Conservation (phyloP, 2,888 invertebrate species). For the Caenorhabditis panamensis region DNA sequence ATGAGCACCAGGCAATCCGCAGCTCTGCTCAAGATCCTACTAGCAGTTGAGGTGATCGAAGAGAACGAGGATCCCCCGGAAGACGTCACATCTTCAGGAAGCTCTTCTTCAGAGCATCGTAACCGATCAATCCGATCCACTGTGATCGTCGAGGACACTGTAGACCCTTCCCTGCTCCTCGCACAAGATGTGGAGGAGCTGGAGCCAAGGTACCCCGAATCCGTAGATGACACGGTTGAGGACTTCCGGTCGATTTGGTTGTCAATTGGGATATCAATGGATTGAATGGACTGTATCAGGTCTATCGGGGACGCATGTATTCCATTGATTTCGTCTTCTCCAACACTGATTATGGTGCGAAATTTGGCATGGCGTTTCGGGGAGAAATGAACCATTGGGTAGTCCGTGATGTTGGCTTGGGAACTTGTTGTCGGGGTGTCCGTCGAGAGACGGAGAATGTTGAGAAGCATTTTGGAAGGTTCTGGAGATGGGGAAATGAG, state of each 20-base stretch:
- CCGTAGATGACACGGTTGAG: conserved; percentile 47
- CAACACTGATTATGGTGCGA: conserved; percentile 45
- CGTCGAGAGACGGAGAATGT: conserved; percentile 49
- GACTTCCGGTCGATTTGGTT: conserved; percentile 20
- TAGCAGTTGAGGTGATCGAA: conserved; percentile 52
- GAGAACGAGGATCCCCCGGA: conserved; percentile 23
- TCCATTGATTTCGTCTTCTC: conserved; percentile 25
- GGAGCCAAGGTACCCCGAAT: conserved; percentile 55
- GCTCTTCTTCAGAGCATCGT: background rate
- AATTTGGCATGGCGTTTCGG: conserved; percentile 52
- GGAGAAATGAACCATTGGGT: conserved; percentile 71
- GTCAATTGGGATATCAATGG: background rate
- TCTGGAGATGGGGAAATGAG: too few species aligned
- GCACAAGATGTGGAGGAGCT: conserved; percentile 25
- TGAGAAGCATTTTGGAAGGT: conserved; percentile 60
- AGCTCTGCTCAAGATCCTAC: conserved; percentile 37
- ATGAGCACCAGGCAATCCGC: conserved; percentile 57
- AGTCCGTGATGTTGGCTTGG: conserved; percentile 44
- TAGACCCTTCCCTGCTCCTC: conserved; percentile 50
- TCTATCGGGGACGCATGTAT: background rate
- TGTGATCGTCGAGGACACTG: conserved; percentile 24
- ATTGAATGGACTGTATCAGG: background rate
- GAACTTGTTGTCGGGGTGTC: conserved; percentile 50
- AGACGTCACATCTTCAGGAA: background rate
- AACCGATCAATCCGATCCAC: conserved; percentile 21